Conservation (phyloP, 2,888 invertebrate genomes). For the Xanthorhoe designata region DNA sequence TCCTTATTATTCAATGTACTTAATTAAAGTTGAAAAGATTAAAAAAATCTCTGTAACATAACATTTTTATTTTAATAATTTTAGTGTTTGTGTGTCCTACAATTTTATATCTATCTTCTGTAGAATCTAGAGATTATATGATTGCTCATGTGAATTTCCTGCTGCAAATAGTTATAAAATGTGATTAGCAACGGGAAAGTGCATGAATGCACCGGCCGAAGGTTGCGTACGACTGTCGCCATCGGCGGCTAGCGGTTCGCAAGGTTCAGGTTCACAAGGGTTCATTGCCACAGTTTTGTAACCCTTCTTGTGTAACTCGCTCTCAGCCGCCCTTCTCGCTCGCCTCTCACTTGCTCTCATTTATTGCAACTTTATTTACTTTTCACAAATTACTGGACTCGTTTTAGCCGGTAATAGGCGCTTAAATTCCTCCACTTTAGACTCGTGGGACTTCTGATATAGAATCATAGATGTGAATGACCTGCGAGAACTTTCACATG, state of each 20-base stretch:
- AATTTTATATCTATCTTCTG: too few species aligned
- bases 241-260: conserved; percentile 81
- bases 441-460: background rate
- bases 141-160: background rate
- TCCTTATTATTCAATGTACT: too few species aligned
- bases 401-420: conserved; percentile 7
- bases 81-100: too few species aligned
- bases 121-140: background rate
- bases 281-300: conserved; percentile 87
- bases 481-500: background rate
- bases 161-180: conserved; percentile 7
- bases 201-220: conserved; percentile 49
- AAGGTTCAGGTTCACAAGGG: conserved; percentile 83
- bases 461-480: background rate
- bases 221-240: conserved; percentile 67
- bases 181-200: conserved; percentile 35
- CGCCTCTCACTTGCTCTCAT: conserved; percentile 80
- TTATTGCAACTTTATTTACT: conserved; percentile 63
- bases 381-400: conserved; percentile 45
- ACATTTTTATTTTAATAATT: too few species aligned
- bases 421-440: background rate
- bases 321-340: conserved; percentile 72
- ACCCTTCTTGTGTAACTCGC: conserved; percentile 85
- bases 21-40: too few species aligned
- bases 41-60: too few species aligned